These are phyloP conservation scores for Aphelocoma coerulescens DNA, from an alignment of 2,113 vertebrate genomes.

Conservation along the genomic window DNA sequence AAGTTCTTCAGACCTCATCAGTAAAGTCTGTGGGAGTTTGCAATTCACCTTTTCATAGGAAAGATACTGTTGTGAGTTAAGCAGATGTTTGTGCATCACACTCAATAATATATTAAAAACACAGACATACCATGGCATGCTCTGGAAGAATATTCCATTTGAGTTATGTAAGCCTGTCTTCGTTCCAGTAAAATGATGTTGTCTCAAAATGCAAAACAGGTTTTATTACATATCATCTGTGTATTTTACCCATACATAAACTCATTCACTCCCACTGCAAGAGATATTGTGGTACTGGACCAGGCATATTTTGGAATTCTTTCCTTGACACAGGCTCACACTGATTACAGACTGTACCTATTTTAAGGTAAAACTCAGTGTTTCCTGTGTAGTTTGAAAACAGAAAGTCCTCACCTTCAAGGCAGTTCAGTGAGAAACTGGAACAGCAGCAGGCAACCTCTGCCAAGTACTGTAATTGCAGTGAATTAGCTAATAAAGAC, in stretches of 20 bases:
- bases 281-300: not conserved
- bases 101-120: not conserved
- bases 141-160: not conserved
- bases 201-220: not conserved
- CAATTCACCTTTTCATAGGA: not conserved
- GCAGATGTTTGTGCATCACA: not conserved
- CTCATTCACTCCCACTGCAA: not conserved
- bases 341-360: not conserved
- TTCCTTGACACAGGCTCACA: not conserved
- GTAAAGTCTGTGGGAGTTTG: not conserved
- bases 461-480: not conserved
- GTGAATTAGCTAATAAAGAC: not conserved
- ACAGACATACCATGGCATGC: not conserved
- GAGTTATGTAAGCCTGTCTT: not conserved
- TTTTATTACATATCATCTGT: not conserved
- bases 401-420: not conserved
- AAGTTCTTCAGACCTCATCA: not conserved
- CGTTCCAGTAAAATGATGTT: not conserved
- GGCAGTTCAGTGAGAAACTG: not conserved
- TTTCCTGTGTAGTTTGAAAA: not conserved
- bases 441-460: not conserved
- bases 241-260: not conserved
- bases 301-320: not conserved
- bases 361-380: not conserved
- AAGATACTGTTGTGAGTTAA: not conserved